Evolutionary conservation across 1,140 invertebrate genomes (phyloP), one percentile per base, ranked within the genome.

Genomic region (Dysdera silvatica): DNA sequence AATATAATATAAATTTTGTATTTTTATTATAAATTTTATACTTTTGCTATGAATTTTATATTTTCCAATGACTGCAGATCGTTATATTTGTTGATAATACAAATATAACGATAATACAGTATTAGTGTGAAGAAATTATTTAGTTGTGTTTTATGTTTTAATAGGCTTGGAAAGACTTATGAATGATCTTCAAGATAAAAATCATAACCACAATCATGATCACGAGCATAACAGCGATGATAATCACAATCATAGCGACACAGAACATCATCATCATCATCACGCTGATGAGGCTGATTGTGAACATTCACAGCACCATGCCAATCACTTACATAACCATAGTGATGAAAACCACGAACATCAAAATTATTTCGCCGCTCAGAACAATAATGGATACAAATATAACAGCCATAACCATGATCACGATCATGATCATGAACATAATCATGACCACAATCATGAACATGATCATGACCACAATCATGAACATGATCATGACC

Each of bases 341-440:
- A 32, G 49, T 63, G 59, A 53, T 45, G 43, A 63, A 40, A 37
- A 55, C 52, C 57, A 66, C 32, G 40, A 68, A 53, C 62, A 68
- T 52, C 40, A 45, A 28, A 20, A 61, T 33, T 23, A 53, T 45
- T 23, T 20, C 20, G 23, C 20, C 43, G 43, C 56, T 40, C 52
- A 66, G 23, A 31, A 64, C 45, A 49, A 64, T 54, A 40, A 68
- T 47, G 37, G 62, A 47, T 18, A 67, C 59, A 31, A 45, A 62
- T 55, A 67, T 51, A 28, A 45, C 6, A 49, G 48, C 33, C 5
- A 28, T 5, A 40, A 8, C 33, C 33, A 67, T 64, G 51, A 62
- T 28, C 32, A 67, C 49, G 47, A 61, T 26, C 29, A 61, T 60
- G 49, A 63, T 45, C 28, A 61, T 63, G 65, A 63, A 43, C 29